Evolutionary conservation across 1,140 invertebrate genomes (phyloP).

Genomic region (Cecropterus lyciades): DNA sequence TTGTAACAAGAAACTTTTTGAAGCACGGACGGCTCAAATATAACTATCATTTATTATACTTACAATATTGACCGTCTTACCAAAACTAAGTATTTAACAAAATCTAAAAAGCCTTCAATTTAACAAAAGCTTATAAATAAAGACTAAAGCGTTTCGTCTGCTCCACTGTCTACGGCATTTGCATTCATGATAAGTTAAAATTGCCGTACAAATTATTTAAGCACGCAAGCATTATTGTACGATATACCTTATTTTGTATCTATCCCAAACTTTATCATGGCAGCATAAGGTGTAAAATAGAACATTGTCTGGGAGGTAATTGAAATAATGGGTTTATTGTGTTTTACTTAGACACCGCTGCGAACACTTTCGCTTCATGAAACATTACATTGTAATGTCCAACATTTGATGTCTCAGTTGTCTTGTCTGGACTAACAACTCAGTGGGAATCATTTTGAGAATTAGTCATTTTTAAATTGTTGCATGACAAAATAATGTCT

Average conservation of each 20-base stretch:
- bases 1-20: no score
- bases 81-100: background rate
- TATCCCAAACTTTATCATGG: constrained; percentile 5
- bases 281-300: constrained; percentile 4
- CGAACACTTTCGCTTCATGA: constrained; percentile 58
- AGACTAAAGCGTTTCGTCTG: constrained; percentile 29
- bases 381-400: constrained; percentile 59
- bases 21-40: no score
- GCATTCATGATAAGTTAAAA: constrained; percentile 40
- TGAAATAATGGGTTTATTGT: constrained; percentile 28
- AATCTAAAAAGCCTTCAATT: constrained; percentile 9
- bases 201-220: constrained; percentile 37
- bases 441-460: background rate
- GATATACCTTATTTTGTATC: constrained; percentile 2
- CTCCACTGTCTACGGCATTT: constrained; percentile 22
- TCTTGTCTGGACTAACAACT: constrained; percentile 38
- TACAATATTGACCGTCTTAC: no score
- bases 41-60: no score
- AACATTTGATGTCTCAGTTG: constrained; percentile 49
- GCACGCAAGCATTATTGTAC: constrained; percentile 33
- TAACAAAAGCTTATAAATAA: constrained; percentile 30
- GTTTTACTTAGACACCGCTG: constrained; percentile 15
- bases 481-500: no score
- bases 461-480: background rate
- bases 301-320: constrained; percentile 3